Evolutionary conservation across 2,888 invertebrate genomes (phyloP).

Genomic region (Chrysolina oricalcia): DNA sequence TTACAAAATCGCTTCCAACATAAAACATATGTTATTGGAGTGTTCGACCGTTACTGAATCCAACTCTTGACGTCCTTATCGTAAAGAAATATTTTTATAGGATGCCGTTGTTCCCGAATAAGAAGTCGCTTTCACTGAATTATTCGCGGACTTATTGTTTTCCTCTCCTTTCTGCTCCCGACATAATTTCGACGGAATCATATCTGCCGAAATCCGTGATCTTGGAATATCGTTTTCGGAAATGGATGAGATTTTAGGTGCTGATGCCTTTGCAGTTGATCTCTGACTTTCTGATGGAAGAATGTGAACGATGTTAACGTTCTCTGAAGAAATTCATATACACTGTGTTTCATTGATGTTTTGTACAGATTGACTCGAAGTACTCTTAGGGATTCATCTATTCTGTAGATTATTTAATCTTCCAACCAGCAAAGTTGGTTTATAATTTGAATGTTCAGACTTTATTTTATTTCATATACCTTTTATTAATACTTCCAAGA

Average conservation of each 20-base stretch:
- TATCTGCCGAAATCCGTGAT: neutral
- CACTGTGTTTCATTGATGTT: neutral
- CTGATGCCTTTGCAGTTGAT: neutral
- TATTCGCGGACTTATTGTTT: slow-evolving; percentile 15
- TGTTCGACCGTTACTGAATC: slow-evolving; percentile 23
- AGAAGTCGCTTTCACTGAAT: slow-evolving; percentile 16
- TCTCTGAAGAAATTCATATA: too few relatives aligned
- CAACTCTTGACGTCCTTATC: slow-evolving; percentile 23
- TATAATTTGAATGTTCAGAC: too few relatives aligned
- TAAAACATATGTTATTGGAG: slow-evolving; percentile 20
- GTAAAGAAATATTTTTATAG: slow-evolving; percentile 26
- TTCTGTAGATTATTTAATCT: too few relatives aligned
- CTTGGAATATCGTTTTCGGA: slow-evolving; percentile 8
- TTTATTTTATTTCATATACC: too few relatives aligned
- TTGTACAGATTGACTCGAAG: neutral
- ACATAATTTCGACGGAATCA: neutral
- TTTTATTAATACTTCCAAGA: too few relatives aligned
- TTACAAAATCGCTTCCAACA: slow-evolving; percentile 13
- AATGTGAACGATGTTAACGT: neutral
- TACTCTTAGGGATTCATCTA: too few relatives aligned
- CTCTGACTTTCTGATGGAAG: neutral
- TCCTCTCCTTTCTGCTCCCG: neutral
- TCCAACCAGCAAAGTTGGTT: too few relatives aligned
- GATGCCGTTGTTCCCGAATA: slow-evolving; percentile 14
- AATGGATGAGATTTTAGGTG: slow-evolving; percentile 8